Base-by-base conservation (phyloP, 2,113 vertebrate species). In the Pao palembangensis region DNA sequence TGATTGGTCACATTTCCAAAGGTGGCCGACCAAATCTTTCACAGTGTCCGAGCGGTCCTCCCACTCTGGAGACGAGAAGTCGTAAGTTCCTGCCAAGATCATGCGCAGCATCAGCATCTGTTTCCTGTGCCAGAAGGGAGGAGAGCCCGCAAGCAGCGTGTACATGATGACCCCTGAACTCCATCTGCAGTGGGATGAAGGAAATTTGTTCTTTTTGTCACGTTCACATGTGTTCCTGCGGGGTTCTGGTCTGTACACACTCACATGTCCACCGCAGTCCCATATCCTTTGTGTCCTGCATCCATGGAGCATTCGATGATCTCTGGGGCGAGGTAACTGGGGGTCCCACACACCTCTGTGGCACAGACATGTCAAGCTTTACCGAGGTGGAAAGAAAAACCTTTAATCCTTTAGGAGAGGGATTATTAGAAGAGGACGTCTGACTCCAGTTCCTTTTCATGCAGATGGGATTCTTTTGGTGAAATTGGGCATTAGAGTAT, bases 71-170 rank as follows among this genome's bases (percentile, higher is more conserved):
- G 95, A 98, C 3, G 90, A 86, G 4, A 95, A 97, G 51, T 95
- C 88, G 60, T 97, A 99, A 14, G 75, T 91, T 50, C 96, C 96
- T 0, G 89, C 89, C 88, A 98, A 90, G 73, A 99, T 98, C 96
- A 96, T 95, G 20, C 96, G 88, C 75, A 99, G 88, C 97, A 99
- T 99, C 85, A 98, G 83, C 93, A 95, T 96, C 92, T 99, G 97
- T 71, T 98, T 99, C 66, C 96, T 91, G 90, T 98, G 97, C 96
- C 96, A 98, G 91, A 98, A 98, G 1, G 97, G 97, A 0, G 97
- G 97, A 0, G 97, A 98, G 51, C 97, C 97, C 0, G 96, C 96
- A 57, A 99, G 91, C 65, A 99, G 81, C 0, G 97, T 99, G 88
- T 96, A 99, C 96, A 99, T 95, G 88, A 99, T 96, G 59, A 98